Evolutionary conservation across 1,140 invertebrate genomes (phyloP), one percentile per base, ranked within the genome.

Genomic region (Pararge aegeria): DNA sequence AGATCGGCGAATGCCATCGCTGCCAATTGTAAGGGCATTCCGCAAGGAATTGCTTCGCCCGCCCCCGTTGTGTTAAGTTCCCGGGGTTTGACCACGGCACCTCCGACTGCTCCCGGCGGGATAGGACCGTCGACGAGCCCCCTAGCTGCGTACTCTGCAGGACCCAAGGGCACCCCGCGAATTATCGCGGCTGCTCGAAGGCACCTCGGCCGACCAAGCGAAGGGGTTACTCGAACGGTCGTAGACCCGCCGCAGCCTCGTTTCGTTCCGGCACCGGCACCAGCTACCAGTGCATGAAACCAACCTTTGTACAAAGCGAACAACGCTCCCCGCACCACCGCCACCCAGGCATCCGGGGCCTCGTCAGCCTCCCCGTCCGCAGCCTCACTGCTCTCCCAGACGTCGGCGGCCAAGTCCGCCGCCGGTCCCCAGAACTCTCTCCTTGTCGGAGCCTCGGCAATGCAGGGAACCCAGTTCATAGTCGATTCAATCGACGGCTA

Each of bases 41-140:
- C 5, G 42, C 51, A 1, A 24, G 20, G 0, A 55, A 49, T n/a
- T 61, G 59, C 4, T 13, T 18, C 10, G 44, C 29, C 2, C 51
- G 16, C n/a, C 51, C 30, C 10, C 49, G 59, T 20, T 55, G 52
- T 27, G 52, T 55, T 0, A 55, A 55, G 20, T 61, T 51, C 44
- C 42, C 49, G 7, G 59, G 30, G 0, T n/a, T n/a, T n/a, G 52
- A 55, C 44, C 44, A 55, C 20, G 51, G 51, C 38, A 54, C 59
- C 1, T 2, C 18, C 6, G 56, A 59, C 20, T 59, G 56, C 37
- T n/a, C 34, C 7, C 19, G 56, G 1, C 27, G 5, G 42, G 21
- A n/a, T 0, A 40, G 12, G 12, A 37, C 24, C 21, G 15, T n/a
- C 0, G 2, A 15, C 2, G 48, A 29, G 3, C 56, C 48, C 5